A percentile compares a stretch with the other conserved stretches of the same genome.
Evolutionary conservation across 2,888 invertebrate species (phyloP).

Genomic region (Pediacus dermestoides): DNA sequence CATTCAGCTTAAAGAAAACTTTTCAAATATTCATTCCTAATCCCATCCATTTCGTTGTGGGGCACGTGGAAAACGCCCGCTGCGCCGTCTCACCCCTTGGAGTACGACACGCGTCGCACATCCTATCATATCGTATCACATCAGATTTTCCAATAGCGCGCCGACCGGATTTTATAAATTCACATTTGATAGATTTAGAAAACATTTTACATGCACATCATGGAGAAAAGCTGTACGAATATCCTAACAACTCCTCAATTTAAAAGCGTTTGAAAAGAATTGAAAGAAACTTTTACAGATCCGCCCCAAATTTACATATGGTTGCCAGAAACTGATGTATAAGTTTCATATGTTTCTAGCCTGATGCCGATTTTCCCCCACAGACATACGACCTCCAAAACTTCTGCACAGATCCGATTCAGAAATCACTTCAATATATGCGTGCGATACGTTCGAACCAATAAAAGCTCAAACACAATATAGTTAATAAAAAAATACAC

Average conservation of each 20-base stretch:
- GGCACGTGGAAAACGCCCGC: slow-evolving; percentile 1
- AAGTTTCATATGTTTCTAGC: slow-evolving; percentile 13
- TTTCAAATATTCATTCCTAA: slow-evolving; percentile 8
- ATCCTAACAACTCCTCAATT: slow-evolving; percentile 14
- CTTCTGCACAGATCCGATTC: too few relatives aligned
- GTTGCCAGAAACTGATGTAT: slow-evolving; percentile 14
- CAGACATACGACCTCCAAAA: too few relatives aligned
- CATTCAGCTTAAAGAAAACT: slow-evolving; percentile 2
- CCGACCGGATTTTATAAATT: slow-evolving; percentile 11
- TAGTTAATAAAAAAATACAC: too few relatives aligned
- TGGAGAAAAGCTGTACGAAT: slow-evolving; percentile 7
- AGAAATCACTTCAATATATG: too few relatives aligned
- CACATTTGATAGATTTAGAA: slow-evolving; percentile 15
- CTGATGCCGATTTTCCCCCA: too few relatives aligned
- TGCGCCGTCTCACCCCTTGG: neutral
- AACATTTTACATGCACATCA: slow-evolving; percentile 14
- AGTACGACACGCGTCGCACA: too few relatives aligned
- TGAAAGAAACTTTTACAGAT: slow-evolving; percentile 10
- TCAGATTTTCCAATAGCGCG: slow-evolving; percentile 8
- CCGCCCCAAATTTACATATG: slow-evolving; percentile 12
- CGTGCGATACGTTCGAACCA: too few relatives aligned
- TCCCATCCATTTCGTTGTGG: slow-evolving; percentile 7
- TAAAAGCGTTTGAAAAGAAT: slow-evolving; percentile 16
- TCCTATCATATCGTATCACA: slow-evolving; percentile 2
- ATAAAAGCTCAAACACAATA: too few relatives aligned